Evolutionary conservation across 2,797 vertebrate species (phyloP).

Genomic region (Eleutherodactylus coqui): DNA sequence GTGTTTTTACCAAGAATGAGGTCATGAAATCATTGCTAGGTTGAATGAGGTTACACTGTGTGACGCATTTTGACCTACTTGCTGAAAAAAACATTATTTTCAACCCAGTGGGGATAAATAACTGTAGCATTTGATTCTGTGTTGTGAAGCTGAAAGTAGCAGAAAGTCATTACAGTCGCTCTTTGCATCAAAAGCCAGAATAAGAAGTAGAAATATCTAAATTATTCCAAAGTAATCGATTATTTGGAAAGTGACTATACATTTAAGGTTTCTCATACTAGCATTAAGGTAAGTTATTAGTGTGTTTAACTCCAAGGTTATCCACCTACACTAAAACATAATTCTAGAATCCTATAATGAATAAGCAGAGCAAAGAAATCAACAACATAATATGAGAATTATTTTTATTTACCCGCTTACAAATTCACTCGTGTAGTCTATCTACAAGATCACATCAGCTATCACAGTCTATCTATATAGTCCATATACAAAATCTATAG

Average conservation of each 20-base stretch:
- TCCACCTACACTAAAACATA: too few relatives aligned
- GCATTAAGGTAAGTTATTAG: background rate
- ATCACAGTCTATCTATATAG: too few relatives aligned
- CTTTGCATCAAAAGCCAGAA: slow-evolving; percentile 16
- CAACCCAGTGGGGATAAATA: slow-evolving; percentile 56
- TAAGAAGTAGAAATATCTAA: slow-evolving; percentile 1
- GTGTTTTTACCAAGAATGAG: background rate
- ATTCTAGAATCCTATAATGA: too few relatives aligned
- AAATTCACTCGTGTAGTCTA: too few relatives aligned
- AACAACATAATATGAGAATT: too few relatives aligned
- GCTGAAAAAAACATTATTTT: slow-evolving; percentile 50
- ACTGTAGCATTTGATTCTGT: slow-evolving; percentile 52
- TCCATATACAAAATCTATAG: too few relatives aligned
- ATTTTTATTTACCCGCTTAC: too few relatives aligned
- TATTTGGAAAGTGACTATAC: background rate
- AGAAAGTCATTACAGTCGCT: slow-evolving; percentile 45
- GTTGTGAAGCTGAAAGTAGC: slow-evolving; percentile 58
- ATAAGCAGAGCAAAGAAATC: too few relatives aligned
- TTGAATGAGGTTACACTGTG: slow-evolving; percentile 24
- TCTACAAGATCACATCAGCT: too few relatives aligned
- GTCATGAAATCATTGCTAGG: background rate
- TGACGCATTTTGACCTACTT: slow-evolving; percentile 62
- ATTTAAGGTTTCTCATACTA: background rate
- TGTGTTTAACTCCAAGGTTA: background rate
- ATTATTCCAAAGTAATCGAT: background rate